phyloP scores from a whole-genome alignment of 2,888 invertebrate genomes.

The Lithosia quadra region DNA sequence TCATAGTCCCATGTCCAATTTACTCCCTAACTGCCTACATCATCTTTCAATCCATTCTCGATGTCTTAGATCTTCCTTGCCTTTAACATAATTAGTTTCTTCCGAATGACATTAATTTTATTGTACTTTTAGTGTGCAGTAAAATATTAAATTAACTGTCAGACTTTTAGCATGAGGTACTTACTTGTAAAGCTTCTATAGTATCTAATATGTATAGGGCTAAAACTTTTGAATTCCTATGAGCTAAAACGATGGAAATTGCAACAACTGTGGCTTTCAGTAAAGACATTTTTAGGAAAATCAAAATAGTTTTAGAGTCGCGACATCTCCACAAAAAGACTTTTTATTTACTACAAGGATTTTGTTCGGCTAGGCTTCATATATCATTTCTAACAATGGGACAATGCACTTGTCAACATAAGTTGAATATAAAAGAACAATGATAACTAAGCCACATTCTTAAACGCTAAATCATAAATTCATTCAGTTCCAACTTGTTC shows the following conservation, averaged over 20 bases:
- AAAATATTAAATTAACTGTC: not conserved
- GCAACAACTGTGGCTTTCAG: not conserved
- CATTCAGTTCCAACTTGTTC: not conserved
- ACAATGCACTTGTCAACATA: slow-evolving; percentile 9
- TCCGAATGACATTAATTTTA: too few relatives aligned
- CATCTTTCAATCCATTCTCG: not conserved
- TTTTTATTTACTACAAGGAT: not conserved
- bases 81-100: too few relatives aligned
- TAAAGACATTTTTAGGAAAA: slow-evolving; percentile 6
- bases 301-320: not conserved
- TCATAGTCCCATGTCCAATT: too few relatives aligned
- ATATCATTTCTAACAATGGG: slow-evolving; percentile 5
- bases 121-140: too few relatives aligned
- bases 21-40: too few relatives aligned
- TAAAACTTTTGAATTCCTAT: not conserved
- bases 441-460: not conserved
- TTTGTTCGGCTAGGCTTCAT: too few relatives aligned
- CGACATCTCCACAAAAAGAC: not conserved
- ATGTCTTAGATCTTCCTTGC: not conserved
- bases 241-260: not conserved
- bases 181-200: slow-evolving; percentile 7
- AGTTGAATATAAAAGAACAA: slow-evolving; percentile 12
- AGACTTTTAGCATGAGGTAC: not conserved
- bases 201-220: slow-evolving; percentile 3
- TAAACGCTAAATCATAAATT: not conserved